Percentiles rank a stretch among this genome's conserved stretches.
These are phyloP conservation scores for Apodemus sylvaticus DNA, from an alignment of 2,113 vertebrate genomes.

Conservation along the genomic window DNA sequence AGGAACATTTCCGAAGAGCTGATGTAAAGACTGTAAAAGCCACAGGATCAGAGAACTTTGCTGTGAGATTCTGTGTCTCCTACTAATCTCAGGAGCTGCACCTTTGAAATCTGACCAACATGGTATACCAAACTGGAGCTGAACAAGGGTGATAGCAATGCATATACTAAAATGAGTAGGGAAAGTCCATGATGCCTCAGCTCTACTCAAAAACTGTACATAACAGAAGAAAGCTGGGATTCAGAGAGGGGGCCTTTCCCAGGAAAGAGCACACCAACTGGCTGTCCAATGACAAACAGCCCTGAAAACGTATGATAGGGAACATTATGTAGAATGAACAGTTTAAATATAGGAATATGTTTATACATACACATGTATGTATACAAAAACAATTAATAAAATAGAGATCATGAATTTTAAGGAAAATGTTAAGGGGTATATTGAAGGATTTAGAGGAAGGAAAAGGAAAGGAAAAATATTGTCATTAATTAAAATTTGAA, in stretches of 20 bases:
- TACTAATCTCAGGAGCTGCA: neutral
- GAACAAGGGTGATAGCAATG: neutral
- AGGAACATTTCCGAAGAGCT: neutral
- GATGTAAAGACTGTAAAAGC: neutral
- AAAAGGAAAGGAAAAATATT: neutral
- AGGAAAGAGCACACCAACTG: neutral
- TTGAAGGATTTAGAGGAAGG: no score
- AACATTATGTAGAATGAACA: neutral
- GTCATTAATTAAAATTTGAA: neutral
- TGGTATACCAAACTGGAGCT: neutral
- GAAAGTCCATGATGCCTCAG: neutral
- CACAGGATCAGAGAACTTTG: neutral
- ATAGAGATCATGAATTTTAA: no score
- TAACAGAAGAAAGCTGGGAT: neutral
- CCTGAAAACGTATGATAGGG: neutral
- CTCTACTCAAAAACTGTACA: neutral
- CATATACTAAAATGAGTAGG: neutral
- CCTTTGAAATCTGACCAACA: neutral
- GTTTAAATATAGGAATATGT: neutral
- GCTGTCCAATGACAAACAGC: neutral
- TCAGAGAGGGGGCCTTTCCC: neutral
- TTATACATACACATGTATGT: neutral
- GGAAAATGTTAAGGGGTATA: no score
- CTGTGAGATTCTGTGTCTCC: no score
- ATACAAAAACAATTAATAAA: neutral